Conservation (phyloP, 1,140 invertebrate species). For the Pectinophora gossypiella region DNA sequence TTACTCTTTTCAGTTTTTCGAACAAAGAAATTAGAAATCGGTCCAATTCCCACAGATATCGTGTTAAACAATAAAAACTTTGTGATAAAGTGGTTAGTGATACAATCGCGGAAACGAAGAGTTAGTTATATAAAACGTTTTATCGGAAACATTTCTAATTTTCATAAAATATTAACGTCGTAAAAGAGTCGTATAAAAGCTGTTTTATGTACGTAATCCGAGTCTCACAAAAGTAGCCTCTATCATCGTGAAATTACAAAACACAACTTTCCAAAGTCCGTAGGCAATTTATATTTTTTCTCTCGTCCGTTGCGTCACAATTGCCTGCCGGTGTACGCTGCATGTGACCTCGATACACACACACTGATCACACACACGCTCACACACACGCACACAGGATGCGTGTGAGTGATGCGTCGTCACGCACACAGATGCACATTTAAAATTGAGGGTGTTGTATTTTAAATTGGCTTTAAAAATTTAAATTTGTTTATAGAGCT, state of each 20-base stretch:
- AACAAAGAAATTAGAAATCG: no score
- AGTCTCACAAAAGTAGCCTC: neutral
- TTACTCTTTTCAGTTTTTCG: no score
- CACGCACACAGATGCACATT: slow-evolving; percentile 32
- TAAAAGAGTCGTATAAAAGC: neutral
- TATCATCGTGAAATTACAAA: slow-evolving; percentile 31
- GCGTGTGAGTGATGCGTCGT: slow-evolving; percentile 30
- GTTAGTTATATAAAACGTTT: no score
- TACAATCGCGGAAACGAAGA: no score
- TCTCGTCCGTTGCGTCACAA: slow-evolving; percentile 44
- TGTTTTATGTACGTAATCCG: neutral
- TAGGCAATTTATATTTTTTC: slow-evolving; percentile 38
- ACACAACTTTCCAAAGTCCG: slow-evolving; percentile 37
- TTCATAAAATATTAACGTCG: no score
- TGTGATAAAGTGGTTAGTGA: no score
- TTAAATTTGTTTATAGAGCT: neutral
- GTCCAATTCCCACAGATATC: no score
- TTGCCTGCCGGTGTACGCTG: slow-evolving; percentile 31
- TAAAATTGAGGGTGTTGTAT: neutral
- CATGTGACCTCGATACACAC: slow-evolving; percentile 63
- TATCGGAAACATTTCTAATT: no score
- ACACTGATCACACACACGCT: slow-evolving; percentile 24
- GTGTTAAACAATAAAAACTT: no score
- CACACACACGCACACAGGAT: slow-evolving; percentile 5
- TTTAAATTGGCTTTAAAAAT: slow-evolving; percentile 1